Evolutionary conservation across 2,113 vertebrate genomes (phyloP).

Genomic region (Phasianus colchicus): DNA sequence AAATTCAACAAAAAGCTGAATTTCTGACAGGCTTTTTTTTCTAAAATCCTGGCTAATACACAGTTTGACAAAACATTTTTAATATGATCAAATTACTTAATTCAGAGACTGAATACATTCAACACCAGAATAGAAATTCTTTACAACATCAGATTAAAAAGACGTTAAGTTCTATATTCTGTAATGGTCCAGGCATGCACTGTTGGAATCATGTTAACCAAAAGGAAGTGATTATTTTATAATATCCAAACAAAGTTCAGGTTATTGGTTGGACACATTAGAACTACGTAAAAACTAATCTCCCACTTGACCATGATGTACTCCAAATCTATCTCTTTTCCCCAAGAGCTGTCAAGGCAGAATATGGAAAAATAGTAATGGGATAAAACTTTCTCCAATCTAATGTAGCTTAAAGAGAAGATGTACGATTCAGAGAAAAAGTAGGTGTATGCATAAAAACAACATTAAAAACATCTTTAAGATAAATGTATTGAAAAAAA

Average conservation of each 20-base stretch:
- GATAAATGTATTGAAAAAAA: background rate
- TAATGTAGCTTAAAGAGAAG: background rate
- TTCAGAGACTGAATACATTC: background rate
- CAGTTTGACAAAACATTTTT: background rate
- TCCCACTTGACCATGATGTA: background rate
- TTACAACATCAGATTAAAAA: background rate
- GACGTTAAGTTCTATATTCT: background rate
- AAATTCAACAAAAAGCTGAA: background rate
- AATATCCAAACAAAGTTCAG: background rate
- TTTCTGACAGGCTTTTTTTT: background rate
- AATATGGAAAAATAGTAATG: background rate
- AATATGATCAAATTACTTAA: background rate
- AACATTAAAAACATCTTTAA: conserved; percentile 13
- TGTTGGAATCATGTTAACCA: background rate
- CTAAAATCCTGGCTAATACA: background rate
- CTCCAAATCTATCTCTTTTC: background rate
- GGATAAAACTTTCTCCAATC: background rate
- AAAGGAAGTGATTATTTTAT: background rate
- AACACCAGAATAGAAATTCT: background rate
- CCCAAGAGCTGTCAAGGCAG: background rate
- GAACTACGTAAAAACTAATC: background rate
- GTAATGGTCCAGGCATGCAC: rapidly evolving
- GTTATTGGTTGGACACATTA: background rate
- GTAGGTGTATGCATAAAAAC: background rate
- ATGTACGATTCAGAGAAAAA: conserved; percentile 5